phyloP scores from a whole-genome alignment of 2,797 vertebrate genomes.

The Coreius guichenoti region DNA sequence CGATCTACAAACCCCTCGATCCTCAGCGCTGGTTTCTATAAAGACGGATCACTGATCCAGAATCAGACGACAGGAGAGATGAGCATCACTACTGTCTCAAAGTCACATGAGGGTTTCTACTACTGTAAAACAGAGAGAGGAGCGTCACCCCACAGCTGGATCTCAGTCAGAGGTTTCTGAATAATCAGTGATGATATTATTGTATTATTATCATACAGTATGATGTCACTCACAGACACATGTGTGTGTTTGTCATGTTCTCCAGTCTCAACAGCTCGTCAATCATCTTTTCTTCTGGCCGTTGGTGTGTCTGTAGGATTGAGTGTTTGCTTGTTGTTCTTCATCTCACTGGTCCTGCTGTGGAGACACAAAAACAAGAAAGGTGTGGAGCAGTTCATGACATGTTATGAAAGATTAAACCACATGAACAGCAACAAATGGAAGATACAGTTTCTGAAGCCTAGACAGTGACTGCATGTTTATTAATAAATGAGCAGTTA shows the following conservation, averaged over 20 bases:
- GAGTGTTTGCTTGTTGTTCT: slow-evolving; percentile 1
- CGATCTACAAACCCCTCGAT: neutral
- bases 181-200: neutral
- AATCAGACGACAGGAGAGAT: slow-evolving; percentile 34
- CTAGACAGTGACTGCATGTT: neutral
- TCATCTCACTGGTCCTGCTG: slow-evolving; percentile 14
- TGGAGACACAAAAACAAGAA: slow-evolving; percentile 6
- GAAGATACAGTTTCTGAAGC: neutral
- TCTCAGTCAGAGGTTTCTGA: slow-evolving; percentile 33
- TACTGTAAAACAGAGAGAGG: neutral
- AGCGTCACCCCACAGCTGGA: slow-evolving; percentile 17
- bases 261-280: neutral
- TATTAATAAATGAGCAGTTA: neutral
- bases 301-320: neutral
- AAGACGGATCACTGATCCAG: slow-evolving; percentile 5
- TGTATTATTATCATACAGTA: neutral
- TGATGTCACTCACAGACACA: neutral
- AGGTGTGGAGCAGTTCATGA: neutral
- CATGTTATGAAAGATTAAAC: neutral
- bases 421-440: neutral
- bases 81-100: neutral
- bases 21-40: slow-evolving; percentile 42
- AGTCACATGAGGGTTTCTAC: neutral
- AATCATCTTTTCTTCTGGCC: neutral
- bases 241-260: neutral